Evolutionary conservation across 1,140 invertebrate genomes (phyloP).

Genomic region (Plutomurus gul): DNA sequence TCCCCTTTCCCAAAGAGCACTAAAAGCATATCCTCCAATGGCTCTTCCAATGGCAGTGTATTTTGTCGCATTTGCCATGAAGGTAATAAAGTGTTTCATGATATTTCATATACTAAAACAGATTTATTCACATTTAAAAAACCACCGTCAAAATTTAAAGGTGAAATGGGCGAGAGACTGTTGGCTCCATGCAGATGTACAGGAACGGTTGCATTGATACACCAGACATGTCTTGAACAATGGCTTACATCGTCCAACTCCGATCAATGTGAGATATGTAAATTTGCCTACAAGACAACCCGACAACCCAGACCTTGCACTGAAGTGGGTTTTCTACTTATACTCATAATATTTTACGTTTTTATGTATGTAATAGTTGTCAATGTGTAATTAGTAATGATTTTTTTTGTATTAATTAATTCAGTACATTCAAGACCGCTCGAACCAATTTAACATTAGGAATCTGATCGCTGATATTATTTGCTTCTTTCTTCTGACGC

Average conservation of each 20-base stretch:
- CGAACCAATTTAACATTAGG: constrained; percentile 56
- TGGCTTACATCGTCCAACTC: constrained; percentile 66
- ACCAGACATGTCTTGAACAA: constrained; percentile 64
- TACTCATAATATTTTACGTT: not conserved
- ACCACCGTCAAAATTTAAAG: constrained; percentile 50
- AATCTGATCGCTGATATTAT: constrained; percentile 60
- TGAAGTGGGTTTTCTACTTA: constrained; percentile 55
- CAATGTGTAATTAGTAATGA: constrained; percentile 30
- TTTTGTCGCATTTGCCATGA: constrained; percentile 60
- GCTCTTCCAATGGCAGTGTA: not conserved
- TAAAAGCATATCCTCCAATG: not conserved
- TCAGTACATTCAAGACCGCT: constrained; percentile 59
- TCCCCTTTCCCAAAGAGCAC: not conserved
- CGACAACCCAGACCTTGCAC: constrained; percentile 57
- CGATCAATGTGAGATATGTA: constrained; percentile 66
- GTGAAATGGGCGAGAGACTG: constrained; percentile 60
- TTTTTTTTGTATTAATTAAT: too few relatives aligned
- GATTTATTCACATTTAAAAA: not conserved
- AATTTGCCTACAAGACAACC: constrained; percentile 60
- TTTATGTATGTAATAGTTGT: not conserved
- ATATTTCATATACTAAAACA: not conserved
- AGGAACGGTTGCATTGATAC: constrained; percentile 63
- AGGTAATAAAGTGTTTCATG: constrained; percentile 30
- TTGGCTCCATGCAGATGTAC: constrained; percentile 66
- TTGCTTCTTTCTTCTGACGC: constrained; percentile 63